phyloP scores from a whole-genome alignment of 1,140 invertebrate genomes.

The Solenopsis fugax region DNA sequence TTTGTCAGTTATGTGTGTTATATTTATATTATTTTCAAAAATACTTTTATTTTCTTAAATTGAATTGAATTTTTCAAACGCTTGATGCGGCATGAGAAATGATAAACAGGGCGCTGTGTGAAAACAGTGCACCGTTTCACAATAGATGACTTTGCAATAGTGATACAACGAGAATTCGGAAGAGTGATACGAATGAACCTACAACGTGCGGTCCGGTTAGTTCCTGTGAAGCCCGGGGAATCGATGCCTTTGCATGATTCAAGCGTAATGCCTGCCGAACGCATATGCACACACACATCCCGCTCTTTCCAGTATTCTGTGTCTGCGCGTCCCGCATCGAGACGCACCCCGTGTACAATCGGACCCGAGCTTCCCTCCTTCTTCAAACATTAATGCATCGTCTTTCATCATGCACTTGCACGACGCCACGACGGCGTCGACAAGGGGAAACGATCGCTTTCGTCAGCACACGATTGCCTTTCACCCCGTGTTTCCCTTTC shows the following conservation, averaged over 20 bases:
- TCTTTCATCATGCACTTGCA: constrained; percentile 34
- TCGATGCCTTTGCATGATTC: constrained; percentile 79
- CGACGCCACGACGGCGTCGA: constrained; percentile 37
- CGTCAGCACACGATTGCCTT: constrained; percentile 45
- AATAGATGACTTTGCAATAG: constrained; percentile 13
- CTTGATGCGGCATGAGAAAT: not conserved
- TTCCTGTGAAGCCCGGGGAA: constrained; percentile 57
- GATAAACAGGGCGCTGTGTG: not conserved
- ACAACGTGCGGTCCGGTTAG: not conserved
- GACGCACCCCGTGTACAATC: not conserved
- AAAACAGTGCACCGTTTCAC: not conserved
- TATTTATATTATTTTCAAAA: not conserved
- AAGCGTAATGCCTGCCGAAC: constrained; percentile 48
- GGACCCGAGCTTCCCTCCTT: not conserved
- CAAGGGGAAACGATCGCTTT: constrained; percentile 25
- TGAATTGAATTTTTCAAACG: not conserved
- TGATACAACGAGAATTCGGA: not conserved
- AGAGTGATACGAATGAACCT: constrained; percentile 3
- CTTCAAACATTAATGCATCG: constrained; percentile 43
- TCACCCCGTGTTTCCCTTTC: not conserved
- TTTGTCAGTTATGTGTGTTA: not conserved
- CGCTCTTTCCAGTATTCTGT: constrained; percentile 25
- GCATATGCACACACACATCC: constrained; percentile 13
- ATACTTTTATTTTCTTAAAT: not conserved
- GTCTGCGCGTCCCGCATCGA: not conserved